Evolutionary conservation across 2,888 invertebrate genomes (phyloP), one percentile per base, ranked within the genome.

Genomic region (Leptopilina myrica): DNA sequence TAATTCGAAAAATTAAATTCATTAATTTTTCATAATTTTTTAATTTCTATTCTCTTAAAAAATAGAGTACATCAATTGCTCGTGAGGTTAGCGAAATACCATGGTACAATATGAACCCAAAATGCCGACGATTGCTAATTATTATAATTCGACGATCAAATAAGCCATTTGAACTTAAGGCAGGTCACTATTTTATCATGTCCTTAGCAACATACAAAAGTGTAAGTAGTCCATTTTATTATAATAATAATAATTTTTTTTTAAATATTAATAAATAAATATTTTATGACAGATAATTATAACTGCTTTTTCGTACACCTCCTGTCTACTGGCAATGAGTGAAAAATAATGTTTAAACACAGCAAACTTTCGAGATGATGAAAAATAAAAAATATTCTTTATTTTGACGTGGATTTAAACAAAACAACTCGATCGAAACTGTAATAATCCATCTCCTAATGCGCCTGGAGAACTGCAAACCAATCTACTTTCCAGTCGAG

Each of bases 81-180:
- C 53, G 20, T 6, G 26, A 69, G 53, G 12, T 69, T 7, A 26
- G 53, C 6, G 53, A 26, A 69, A 6, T 69, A 1, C 11, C 26
- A 69, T 69, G 69, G 49, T 53, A 53, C 26, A 7, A 26, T 6
- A 56, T 73, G 9, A 8, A 73, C 11, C 15, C 7, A 33, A 1
- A 73, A 73, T n/a, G 3, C n/a, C n/a, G 14, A 3, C 53, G 69
- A 33, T 56, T 33, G 26, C 14, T 73, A 33, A 9, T 73, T 12
- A 33, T 73, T 14, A 26, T 73, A 12, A 33, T 73, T 33, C 49
- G n/a, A 8, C 69, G 69, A 56, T 73, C 69, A 5, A 26, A 73
- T 3, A n/a, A 56, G 4, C 33, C 53, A n/a, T 53, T 73, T 4
- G 12, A 53, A 69, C 53, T 69, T 20, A 49, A 49, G 20, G 69